Conservation (phyloP, 2,888 invertebrate genomes). For the Tortricodes alternella region DNA sequence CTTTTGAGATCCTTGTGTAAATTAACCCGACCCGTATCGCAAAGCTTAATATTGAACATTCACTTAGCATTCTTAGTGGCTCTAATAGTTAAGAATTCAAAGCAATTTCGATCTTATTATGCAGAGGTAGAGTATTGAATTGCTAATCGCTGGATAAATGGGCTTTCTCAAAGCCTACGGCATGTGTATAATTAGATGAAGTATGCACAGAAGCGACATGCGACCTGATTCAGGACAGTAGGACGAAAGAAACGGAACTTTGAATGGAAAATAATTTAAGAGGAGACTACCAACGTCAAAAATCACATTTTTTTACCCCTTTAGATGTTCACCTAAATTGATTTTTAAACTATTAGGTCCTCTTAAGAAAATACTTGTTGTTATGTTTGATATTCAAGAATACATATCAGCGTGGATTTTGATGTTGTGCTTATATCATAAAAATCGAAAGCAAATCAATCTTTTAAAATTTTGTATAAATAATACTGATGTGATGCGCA, state of each 20-base stretch:
- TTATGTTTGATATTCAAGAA: too few species aligned
- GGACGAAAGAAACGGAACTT: conserved; percentile 11
- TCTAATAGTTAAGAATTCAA: conserved; percentile 6
- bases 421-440: too few species aligned
- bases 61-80: conserved; percentile 17
- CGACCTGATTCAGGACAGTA: conserved; percentile 13
- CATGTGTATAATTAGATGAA: conserved; percentile 8
- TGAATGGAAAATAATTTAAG: background rate
- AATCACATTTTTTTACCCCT: too few species aligned
- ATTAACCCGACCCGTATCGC: background rate
- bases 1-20: background rate
- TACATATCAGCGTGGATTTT: too few species aligned
- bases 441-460: too few species aligned
- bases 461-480: too few species aligned
- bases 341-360: too few species aligned
- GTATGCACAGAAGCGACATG: conserved; percentile 12
- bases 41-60: conserved; percentile 13
- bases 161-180: conserved; percentile 12
- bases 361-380: too few species aligned
- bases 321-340: too few species aligned
- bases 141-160: conserved; percentile 4
- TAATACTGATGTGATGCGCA: too few species aligned
- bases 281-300: background rate
- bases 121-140: conserved; percentile 10
- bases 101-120: conserved; percentile 17